phyloP scores from a whole-genome alignment of 2,797 vertebrate genomes.

The Sarcophilus harrisii region DNA sequence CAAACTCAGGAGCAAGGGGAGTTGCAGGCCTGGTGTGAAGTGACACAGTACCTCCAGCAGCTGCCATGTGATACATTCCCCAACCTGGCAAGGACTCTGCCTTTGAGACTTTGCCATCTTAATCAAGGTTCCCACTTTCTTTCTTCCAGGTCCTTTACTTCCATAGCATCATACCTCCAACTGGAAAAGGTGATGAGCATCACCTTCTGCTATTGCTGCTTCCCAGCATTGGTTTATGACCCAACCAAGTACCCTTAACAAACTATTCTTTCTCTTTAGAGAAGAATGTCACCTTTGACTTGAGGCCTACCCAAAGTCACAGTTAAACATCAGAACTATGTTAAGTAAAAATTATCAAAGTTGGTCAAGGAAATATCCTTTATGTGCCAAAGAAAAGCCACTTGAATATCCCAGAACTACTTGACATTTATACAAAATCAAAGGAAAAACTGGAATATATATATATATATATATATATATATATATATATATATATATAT shows the following conservation, averaged over 20 bases:
- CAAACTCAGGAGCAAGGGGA: slow-evolving; percentile 66
- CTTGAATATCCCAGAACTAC: background rate
- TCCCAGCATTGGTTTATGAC: background rate
- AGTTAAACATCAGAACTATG: background rate
- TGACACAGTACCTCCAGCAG: slow-evolving; percentile 79
- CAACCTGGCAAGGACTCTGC: slow-evolving; percentile 61
- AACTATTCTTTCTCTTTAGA: background rate
- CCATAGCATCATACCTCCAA: slow-evolving; percentile 4
- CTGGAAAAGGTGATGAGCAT: slow-evolving; percentile 51
- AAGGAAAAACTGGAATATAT: background rate
- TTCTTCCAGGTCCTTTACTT: slow-evolving; percentile 49
- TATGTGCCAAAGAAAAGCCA: background rate
- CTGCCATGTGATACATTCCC: slow-evolving; percentile 76
- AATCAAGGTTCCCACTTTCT: slow-evolving; percentile 13
- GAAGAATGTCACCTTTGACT: background rate
- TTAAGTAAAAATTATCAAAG: background rate
- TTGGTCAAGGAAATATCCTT: background rate
- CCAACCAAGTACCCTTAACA: background rate
- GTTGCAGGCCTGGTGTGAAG: slow-evolving; percentile 66
- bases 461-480: no score
- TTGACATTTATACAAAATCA: background rate
- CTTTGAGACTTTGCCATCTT: slow-evolving; percentile 55
- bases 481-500: no score
- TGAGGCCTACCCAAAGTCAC: background rate
- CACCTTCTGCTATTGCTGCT: slow-evolving; percentile 62